Evolutionary conservation across 1,140 invertebrate species (phyloP), one percentile per base, ranked within the genome.

Genomic region (Trissolcus basalis): DNA sequence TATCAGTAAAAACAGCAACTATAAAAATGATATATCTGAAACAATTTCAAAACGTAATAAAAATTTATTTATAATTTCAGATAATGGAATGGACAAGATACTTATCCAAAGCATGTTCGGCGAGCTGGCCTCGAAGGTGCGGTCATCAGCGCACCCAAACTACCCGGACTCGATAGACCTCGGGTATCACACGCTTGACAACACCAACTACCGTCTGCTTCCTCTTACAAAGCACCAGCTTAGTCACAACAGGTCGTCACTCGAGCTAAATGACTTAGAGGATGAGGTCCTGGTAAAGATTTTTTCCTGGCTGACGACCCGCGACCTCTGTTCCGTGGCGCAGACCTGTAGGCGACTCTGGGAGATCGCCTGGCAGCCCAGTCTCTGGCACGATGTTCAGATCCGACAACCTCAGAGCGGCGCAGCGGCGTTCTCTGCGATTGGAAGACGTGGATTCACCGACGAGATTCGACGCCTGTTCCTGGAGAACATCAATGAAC

Each of bases 341-440:
- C 90, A 94, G 9, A 96, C 97, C 0, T 97, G 95, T 80, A 88
- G 92, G 10, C 88, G 94, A 16, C 96, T 96, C 89, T 94, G 95
- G 83, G 89, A 92, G 44, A 90, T 97, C 14, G 94, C 93, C 11
- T 96, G 95, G 95, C 92, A 93, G 10, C 94, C 94, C 4, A 86
- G 90, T 1, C 87, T 96, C 0, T 96, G 95, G 95, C 91, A 81
- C 91, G 93, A 56, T 83, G 95, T 80, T 90, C 92, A 83, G 90
- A 90, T 86, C 88, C 93, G 65, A 80, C 92, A 83, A 84, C 92
- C 78, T 79, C 92, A 83, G 79, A 93, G 76, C 89, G 91, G 81
- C 83, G 91, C 19, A 83, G 90, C 73, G 86, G 91, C 71, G 0
- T 53, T 87, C 2, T 89, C 90, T 49, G 90, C 91, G 0, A 88